A percentile compares a stretch with the other conserved stretches of the same genome.
Evolutionary conservation across 2,113 vertebrate species (phyloP).

Genomic region (Paralichthys olivaceus): DNA sequence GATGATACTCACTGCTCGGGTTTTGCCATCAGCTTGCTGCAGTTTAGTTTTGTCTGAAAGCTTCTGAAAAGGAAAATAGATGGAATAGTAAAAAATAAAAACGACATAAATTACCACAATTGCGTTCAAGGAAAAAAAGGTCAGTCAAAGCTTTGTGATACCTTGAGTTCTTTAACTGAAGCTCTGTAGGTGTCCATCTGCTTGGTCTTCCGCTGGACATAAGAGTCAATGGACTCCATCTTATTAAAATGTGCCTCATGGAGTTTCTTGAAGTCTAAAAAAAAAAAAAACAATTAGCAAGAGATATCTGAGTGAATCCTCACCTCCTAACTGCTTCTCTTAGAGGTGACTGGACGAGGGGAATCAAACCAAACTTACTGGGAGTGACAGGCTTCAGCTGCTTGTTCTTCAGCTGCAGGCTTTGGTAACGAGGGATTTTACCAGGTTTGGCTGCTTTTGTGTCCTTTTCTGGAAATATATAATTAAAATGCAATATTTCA

Average conservation of each 20-base stretch:
- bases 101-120: background rate
- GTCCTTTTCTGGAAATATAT: constrained; percentile 28
- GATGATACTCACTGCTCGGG: constrained; percentile 59
- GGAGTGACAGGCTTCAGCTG: constrained; percentile 83
- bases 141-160: constrained; percentile 41
- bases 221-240: constrained; percentile 95
- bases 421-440: constrained; percentile 78
- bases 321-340: background rate
- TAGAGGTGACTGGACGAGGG: background rate
- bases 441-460: constrained; percentile 36
- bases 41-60: constrained; percentile 64
- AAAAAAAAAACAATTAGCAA: constrained; percentile 17
- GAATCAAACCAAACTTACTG: constrained; percentile 81
- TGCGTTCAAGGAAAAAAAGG: too few relatives aligned
- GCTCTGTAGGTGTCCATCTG: constrained; percentile 77
- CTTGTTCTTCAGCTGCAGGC: constrained; percentile 73
- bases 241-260: constrained; percentile 93
- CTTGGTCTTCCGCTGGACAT: constrained; percentile 88
- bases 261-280: constrained; percentile 92
- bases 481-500: too few relatives aligned
- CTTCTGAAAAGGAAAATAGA: constrained; percentile 47
- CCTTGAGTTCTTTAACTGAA: constrained; percentile 85
- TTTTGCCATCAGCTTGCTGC: constrained; percentile 60
- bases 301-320: background rate
- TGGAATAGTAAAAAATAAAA: background rate